A percentile compares a stretch with the other conserved stretches of the same genome.
These are phyloP conservation scores for Oncopodura yosiiana DNA, from an alignment of 1,140 invertebrate species.

Conservation along the genomic window DNA sequence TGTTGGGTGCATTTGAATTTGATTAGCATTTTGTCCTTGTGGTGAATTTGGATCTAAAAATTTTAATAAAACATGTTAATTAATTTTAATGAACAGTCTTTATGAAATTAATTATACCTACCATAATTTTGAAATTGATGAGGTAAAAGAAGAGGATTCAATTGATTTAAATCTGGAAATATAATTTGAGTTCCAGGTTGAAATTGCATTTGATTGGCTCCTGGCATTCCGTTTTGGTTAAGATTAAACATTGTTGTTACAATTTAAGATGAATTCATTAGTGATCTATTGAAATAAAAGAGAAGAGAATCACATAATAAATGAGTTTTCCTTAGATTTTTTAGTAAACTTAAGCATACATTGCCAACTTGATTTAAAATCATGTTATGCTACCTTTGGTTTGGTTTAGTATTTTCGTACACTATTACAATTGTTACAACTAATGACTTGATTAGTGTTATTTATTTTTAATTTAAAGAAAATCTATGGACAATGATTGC, in stretches of 20 bases:
- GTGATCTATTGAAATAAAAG: slow-evolving; percentile 19
- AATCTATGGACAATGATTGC: too few species aligned
- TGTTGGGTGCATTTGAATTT: slow-evolving; percentile 10
- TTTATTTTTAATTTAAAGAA: too few species aligned
- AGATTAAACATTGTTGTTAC: too few species aligned
- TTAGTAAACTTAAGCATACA: too few species aligned
- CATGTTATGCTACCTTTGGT: too few species aligned
- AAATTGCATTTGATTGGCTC: slow-evolving; percentile 16
- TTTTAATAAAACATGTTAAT: not conserved
- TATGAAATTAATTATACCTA: not conserved
- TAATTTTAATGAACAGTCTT: too few species aligned
- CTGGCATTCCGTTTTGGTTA: too few species aligned
- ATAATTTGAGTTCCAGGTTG: slow-evolving; percentile 10
- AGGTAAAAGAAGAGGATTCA: slow-evolving; percentile 1
- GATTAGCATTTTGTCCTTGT: slow-evolving; percentile 11
- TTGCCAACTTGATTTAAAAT: too few species aligned
- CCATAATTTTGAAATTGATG: not conserved
- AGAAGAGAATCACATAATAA: slow-evolving; percentile 8
- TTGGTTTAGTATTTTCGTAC: too few species aligned
- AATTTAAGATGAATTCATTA: too few species aligned
- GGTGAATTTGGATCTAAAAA: slow-evolving; percentile 4
- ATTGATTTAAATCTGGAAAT: slow-evolving; percentile 15
- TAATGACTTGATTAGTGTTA: too few species aligned
- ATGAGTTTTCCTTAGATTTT: not conserved
- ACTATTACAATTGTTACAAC: too few species aligned